A percentile compares a stretch with the other conserved stretches of the same genome.
Evolutionary conservation across 1,140 invertebrate species (phyloP).

Genomic region (Pararge aegeria): DNA sequence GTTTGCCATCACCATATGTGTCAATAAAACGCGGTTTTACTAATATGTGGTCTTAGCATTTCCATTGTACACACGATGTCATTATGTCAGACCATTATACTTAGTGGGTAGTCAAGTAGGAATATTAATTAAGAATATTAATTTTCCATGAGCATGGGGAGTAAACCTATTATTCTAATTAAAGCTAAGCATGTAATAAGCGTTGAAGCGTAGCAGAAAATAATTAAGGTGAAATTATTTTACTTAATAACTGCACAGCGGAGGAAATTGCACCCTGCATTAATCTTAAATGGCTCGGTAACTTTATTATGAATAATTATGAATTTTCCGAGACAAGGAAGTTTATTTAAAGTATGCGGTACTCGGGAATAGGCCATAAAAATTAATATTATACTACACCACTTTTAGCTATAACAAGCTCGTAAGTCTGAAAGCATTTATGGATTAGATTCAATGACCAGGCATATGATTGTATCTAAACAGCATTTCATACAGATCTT

Average conservation of each 20-base stretch:
- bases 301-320: conserved; percentile 21
- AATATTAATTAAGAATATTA: not conserved
- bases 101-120: not conserved
- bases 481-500: no score
- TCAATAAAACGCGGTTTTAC: no score
- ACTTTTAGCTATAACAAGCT: not conserved
- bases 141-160: conserved; percentile 2
- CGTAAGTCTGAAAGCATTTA: not conserved
- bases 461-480: no score
- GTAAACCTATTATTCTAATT: conserved; percentile 11
- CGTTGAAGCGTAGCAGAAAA: conserved; percentile 15
- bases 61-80: no score
- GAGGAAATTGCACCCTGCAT: conserved; percentile 18
- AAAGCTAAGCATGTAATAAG: conserved; percentile 11
- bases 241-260: conserved; percentile 23
- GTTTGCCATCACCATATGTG: no score
- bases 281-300: conserved; percentile 21
- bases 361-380: not conserved
- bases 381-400: not conserved
- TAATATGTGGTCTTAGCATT: no score
- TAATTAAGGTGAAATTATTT: conserved; percentile 27
- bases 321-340: not conserved
- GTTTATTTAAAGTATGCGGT: not conserved
- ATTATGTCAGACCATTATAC: no score
- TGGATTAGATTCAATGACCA: no score